Conservation (phyloP, 1,140 invertebrate genomes). For the Frieseomelitta varia region DNA sequence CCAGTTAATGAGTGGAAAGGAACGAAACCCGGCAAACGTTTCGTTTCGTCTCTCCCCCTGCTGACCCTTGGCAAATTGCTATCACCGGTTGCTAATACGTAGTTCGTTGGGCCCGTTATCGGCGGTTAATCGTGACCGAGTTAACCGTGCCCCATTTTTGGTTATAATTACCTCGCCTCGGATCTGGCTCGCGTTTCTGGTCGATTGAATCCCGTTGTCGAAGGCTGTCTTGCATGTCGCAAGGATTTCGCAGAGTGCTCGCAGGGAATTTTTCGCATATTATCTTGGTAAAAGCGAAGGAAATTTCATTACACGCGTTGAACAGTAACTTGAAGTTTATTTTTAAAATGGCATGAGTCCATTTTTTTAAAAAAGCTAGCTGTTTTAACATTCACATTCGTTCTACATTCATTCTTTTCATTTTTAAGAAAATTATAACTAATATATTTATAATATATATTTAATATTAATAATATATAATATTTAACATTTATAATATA, state of each 20-base stretch:
- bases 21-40: background rate
- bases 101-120: slow-evolving; percentile 12
- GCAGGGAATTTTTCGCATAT: background rate
- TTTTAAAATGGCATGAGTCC: no score
- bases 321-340: no score
- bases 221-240: background rate
- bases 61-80: slow-evolving; percentile 8
- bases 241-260: no score
- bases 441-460: no score
- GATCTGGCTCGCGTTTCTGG: background rate
- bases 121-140: background rate
- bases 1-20: slow-evolving; percentile 28
- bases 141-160: background rate
- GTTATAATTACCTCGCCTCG: background rate
- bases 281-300: background rate
- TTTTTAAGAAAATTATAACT: no score
- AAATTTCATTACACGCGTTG: background rate
- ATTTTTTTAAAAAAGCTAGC: no score
- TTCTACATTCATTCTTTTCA: no score
- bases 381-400: no score
- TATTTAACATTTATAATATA: no score
- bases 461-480: no score
- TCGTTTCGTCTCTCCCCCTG: background rate
- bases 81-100: background rate
- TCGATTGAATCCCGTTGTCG: background rate